Base-by-base conservation (phyloP, 2,113 vertebrate species). In the Argyrosomus japonicus region DNA sequence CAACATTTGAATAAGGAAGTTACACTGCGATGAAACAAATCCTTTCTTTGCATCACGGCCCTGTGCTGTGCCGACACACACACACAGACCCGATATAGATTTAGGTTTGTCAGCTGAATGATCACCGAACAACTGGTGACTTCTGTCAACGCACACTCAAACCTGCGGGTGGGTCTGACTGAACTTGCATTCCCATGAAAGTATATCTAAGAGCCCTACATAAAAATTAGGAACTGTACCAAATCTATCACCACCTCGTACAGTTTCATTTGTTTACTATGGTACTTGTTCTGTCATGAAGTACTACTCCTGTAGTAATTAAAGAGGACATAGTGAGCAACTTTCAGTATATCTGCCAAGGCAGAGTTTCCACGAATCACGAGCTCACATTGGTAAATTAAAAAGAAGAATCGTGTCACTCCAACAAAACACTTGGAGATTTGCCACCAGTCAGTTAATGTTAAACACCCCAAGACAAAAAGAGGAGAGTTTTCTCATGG, bases 71-170 rank as follows among this genome's bases (percentile, higher is more conserved):
- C 60, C 17, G 1, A 65, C 43, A 68, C 48, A 50, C 40, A 40
- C 40, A 32, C 18, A 60, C 15, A 25, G 43, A 77, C 53, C 57
- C 43, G 32, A 87, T 85, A 64, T 84, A 86, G 62, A 32, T 84
- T 53, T 36, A 32, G 79, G 51, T 56, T 78, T 56, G 73, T 86
- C 72, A 79, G 78, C 78, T 48, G 61, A 84, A 75, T 67, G 75
- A 80, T 67, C 48, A 50, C 62, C 15, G 76, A 81, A 69, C 88
- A 90, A 79, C 88, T 90, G 88, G 67, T 88, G 80, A 79, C 81
- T 50, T 58, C 77, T 89, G 88, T 84, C 82, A 81, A 14, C 72
- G 50, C 40, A 11, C 17, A 23, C 75, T 87, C 50, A 27, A 51
- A 67, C 51, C 15, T 43, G 53, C 51, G 61, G 65, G 58, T 2